phyloP scores from a whole-genome alignment of 2,888 invertebrate species.

The Harpalus rubripes region DNA sequence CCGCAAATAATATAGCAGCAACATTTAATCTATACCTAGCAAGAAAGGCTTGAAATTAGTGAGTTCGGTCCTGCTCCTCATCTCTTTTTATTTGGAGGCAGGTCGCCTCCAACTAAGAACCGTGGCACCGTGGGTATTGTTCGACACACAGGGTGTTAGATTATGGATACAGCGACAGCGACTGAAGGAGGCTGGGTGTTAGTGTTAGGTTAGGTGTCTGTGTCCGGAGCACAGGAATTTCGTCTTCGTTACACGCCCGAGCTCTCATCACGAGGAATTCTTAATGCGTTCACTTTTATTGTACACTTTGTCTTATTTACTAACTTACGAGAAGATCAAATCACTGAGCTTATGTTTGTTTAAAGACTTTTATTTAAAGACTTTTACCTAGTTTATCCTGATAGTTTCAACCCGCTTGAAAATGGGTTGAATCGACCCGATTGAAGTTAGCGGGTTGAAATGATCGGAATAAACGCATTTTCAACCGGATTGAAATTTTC shows the following conservation, averaged over 20 bases:
- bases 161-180: conserved; percentile 52
- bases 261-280: background rate
- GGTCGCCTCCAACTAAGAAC: conserved; percentile 26
- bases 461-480: too few species aligned
- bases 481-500: too few species aligned
- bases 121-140: conserved; percentile 36
- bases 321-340: background rate
- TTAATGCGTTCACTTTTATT: conserved; percentile 29
- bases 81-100: conserved; percentile 36
- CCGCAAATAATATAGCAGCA: too few species aligned
- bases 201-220: conserved; percentile 9
- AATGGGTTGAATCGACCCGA: too few species aligned
- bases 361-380: too few species aligned
- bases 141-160: conserved; percentile 41
- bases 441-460: too few species aligned
- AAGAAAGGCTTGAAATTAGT: background rate
- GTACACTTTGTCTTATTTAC: background rate
- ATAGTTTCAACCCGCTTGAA: too few species aligned
- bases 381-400: too few species aligned
- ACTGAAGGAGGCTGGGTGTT: conserved; percentile 29
- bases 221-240: background rate
- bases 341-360: background rate
- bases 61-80: background rate
- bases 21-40: background rate
- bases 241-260: background rate